Base-by-base conservation (phyloP, 2,113 vertebrate species). In the Atractosteus spatula region DNA sequence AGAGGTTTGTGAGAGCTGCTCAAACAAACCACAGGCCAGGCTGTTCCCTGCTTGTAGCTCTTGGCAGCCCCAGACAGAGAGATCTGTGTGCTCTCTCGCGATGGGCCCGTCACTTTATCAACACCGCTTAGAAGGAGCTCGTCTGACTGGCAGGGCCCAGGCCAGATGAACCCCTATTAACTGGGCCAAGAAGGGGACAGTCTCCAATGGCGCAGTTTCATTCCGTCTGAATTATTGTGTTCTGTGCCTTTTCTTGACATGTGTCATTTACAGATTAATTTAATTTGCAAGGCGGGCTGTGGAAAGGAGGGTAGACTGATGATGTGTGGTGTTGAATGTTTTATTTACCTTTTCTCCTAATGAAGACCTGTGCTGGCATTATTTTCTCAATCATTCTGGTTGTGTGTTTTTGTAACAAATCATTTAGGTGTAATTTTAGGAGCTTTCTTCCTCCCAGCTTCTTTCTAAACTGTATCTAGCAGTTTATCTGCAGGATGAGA, bases 21-120 rank as follows among this genome's bases (percentile, higher is more conserved):
- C 69, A 75, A 74, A 68, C 12, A 76, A 79, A 72, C 77, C 76
- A 73, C 79, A 82, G 80, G 83, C 83, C 83, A 72, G 83, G 85
- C 85, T 81, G 83, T 73, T 80, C 84, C 81, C 72, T 68, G 83
- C 80, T 80, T 85, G 86, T 85, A 81, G 85, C 77, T 88, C 80
- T 86, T 91, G 87, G 89, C 89, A 88, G 83, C 80, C 76, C 79
- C 17, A 42, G 73, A 76, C 66, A 43, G 75, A 74, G 74, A 78
- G 72, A 73, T 77, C 74, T 84, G 83, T 74, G 77, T 85, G 54
- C 83, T 82, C 82, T 29, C 69, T 56, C 79, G 76, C 83, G 77
- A 82, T 54, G 66, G 51, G 51, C 47, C n/a, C 17, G 56, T 3
- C 56, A 4, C 56, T 59, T 59, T 59, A 3, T 59, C 56, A 59